Evolutionary conservation across 2,888 invertebrate species (phyloP), one percentile per base, ranked within the genome.

Genomic region (Ceraclea dissimilis): DNA sequence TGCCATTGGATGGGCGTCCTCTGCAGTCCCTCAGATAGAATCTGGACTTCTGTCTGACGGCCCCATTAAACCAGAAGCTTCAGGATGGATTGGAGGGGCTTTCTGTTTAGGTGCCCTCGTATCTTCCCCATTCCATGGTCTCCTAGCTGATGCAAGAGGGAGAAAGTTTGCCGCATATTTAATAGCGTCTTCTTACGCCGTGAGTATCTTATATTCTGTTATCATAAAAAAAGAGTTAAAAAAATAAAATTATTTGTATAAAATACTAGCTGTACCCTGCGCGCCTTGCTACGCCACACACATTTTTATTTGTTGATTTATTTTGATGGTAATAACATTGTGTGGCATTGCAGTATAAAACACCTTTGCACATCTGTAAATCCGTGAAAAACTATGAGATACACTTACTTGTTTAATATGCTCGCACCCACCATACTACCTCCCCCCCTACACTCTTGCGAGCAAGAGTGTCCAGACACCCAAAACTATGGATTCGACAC

Each of bases 71-170:
- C 18, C 49, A 47, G 33, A 56, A 51, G 18, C 44, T 44, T 31
- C 34, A 39, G 52, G 58, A 16, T 62, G 61, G 61, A 17, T 62
- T 16, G 61, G 61, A 17, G 61, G 61, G 5, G 20, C 52, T 2
- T 58, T 58, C 26, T 78, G 76, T 60, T 74, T 78, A 63, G 74
- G 75, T 0, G 77, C 77, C 2, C 74, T 78, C 56, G 67, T 75
- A 52, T 69, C 71, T 52, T 75, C 76, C 2, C 73, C 74, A 0
- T 75, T 77, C 1, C 74, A 74, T 73, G 76, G 76, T 0, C 69
- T 73, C 61, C 68, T 77, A 11, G 75, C 75, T 0, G 77, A 78
- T 58, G 66, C 66, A 52, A 75, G 66, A 49, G 77, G 77, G 1
- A 67, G 77, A 54, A 77, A 77, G 44, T 60, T 69, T 1, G 76